Base-by-base conservation (phyloP, 2,797 vertebrate species). In the Acanthiza pusilla region DNA sequence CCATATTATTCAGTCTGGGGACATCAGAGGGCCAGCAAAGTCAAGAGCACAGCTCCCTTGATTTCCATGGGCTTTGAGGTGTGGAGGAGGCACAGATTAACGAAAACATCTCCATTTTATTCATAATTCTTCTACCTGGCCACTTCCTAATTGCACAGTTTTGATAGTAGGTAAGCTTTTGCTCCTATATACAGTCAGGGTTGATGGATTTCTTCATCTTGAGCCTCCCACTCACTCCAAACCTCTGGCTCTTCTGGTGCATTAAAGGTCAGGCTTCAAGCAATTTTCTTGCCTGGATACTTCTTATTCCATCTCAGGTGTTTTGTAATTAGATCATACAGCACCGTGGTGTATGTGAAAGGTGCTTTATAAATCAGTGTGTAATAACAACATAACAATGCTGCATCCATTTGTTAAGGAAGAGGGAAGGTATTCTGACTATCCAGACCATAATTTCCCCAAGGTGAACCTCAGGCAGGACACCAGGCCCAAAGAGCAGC, bases 361-460 rank as follows among this genome's bases (percentile, higher is more conserved):
- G 27, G 38, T 34, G 22, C 47, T 92, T 86, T 94, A 93, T 95
- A 96, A 95, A 95, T 94, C 90, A 94, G 73, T 73, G 22, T 73
- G 40, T 84, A 92, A 96, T 93, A 88, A 89, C 45, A 91, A 67
- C 58, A 70, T 85, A 91, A 90, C 48, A 87, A 84, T 57, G 60
- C 55, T 50, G 67, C 74, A 93, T 51, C 87, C 55, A 93, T 94
- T 90, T 93, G 70, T 91, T 93, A 86, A 92, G 91, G 68, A 92
- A 93, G 43, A 84, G 26, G 51, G 70, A 84, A 20, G 16, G 7
- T 78, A 57, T 86, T 88, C 66, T 78, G 68, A 55, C 68, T 68
- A 36, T 43, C 38, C 40, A 78, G 76, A 78, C 78, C 15, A 47
- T 53, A 30, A 93, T 91, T 94, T 81, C 61, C 38, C 70, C 86